These are phyloP conservation scores for Leucophenga maculata DNA, from an alignment of 2,888 invertebrate genomes.

Conservation along the genomic window DNA sequence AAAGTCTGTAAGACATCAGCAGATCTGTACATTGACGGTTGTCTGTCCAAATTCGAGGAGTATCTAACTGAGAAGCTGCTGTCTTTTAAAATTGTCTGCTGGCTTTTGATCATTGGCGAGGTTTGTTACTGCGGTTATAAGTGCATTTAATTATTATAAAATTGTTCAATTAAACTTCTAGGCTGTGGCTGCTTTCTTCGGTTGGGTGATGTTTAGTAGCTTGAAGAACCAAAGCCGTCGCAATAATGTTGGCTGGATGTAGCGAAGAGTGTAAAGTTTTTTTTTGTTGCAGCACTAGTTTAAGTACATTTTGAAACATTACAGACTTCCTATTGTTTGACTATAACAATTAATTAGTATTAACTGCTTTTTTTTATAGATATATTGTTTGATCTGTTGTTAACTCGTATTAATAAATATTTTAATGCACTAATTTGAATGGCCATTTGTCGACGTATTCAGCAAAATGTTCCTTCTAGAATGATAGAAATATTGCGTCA, in stretches of 20 bases:
- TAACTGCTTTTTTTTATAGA: conserved; percentile 15
- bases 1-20: conserved; percentile 49
- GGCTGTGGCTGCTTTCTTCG: conserved; percentile 57
- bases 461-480: too few species aligned
- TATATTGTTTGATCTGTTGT: conserved; percentile 14
- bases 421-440: too few species aligned
- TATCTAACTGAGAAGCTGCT: conserved; percentile 61
- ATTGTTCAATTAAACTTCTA: conserved; percentile 32
- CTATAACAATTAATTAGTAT: background rate
- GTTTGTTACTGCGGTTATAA: conserved; percentile 40
- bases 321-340: background rate
- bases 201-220: conserved; percentile 58
- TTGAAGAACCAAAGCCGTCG: conserved; percentile 62
- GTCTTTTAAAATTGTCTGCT: conserved; percentile 60
- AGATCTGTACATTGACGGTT: conserved; percentile 55
- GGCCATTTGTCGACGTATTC: too few species aligned
- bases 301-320: conserved; percentile 3
- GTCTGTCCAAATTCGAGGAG: conserved; percentile 59
- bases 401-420: conserved; percentile 29
- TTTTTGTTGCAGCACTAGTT: background rate
- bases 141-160: conserved; percentile 1
- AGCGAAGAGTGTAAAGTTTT: background rate
- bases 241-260: conserved; percentile 65
- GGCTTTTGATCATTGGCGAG: conserved; percentile 61
- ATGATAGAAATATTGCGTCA: too few species aligned